These are phyloP conservation scores for Drosophila erecta DNA, from an alignment of 1,140 invertebrate genomes.

Conservation along the genomic window DNA sequence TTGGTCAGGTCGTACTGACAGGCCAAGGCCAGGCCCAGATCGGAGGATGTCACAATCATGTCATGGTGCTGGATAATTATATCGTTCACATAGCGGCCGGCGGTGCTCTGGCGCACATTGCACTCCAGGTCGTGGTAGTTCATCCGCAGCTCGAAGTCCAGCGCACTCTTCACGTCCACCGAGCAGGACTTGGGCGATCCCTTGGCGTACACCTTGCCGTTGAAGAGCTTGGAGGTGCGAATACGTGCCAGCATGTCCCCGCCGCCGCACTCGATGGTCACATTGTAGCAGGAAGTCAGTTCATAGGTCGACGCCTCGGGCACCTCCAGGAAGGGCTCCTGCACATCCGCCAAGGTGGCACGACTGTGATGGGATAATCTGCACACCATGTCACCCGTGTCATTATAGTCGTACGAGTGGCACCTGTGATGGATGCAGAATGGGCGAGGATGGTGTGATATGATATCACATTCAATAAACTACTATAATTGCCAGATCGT, in stretches of 20 bases:
- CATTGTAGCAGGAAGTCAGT: slow-evolving; percentile 96
- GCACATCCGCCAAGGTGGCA: slow-evolving; percentile 94
- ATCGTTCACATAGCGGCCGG: slow-evolving; percentile 94
- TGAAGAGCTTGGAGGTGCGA: slow-evolving; percentile 95
- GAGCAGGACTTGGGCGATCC: slow-evolving; percentile 96
- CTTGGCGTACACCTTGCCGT: slow-evolving; percentile 97
- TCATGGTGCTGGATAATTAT: slow-evolving; percentile 97
- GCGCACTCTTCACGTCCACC: slow-evolving; percentile 91
- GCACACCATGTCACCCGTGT: slow-evolving; percentile 96
- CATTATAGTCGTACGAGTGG: slow-evolving; percentile 96
- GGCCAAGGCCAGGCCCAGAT: slow-evolving; percentile 95
- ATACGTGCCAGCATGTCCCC: slow-evolving; percentile 97
- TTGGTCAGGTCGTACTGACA: slow-evolving; percentile 97
- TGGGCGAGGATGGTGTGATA: neutral
- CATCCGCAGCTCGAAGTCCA: slow-evolving; percentile 95
- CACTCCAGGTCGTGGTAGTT: slow-evolving; percentile 96
- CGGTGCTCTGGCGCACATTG: slow-evolving; percentile 93
- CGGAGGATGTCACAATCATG: slow-evolving; percentile 96
- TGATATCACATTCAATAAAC: neutral
- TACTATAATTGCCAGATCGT: too few relatives aligned
- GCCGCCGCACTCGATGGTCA: slow-evolving; percentile 95
- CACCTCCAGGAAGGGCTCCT: slow-evolving; percentile 95
- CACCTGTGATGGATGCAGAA: slow-evolving; percentile 86
- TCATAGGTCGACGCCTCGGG: slow-evolving; percentile 96
- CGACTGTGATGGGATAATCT: slow-evolving; percentile 95